These are phyloP conservation scores for Volucella inanis DNA, from an alignment of 2,888 invertebrate species.

Conservation along the genomic window DNA sequence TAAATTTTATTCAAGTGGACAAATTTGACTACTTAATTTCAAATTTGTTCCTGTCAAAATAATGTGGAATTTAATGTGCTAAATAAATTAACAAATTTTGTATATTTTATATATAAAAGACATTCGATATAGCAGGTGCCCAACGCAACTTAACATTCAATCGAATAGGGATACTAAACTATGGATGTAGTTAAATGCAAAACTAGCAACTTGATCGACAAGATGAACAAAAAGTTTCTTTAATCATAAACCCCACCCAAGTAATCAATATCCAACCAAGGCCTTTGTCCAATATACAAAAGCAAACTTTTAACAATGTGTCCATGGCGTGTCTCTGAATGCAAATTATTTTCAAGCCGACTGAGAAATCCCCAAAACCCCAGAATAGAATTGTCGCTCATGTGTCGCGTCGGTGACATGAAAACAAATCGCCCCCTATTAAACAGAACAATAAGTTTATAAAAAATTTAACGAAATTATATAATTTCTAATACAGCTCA, in stretches of 20 bases:
- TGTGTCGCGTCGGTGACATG: slow-evolving; percentile 53
- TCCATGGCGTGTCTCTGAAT: slow-evolving; percentile 55
- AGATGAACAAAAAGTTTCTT: slow-evolving; percentile 5
- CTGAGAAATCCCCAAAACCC: slow-evolving; percentile 8
- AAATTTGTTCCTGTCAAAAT: slow-evolving; percentile 14
- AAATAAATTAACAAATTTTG: slow-evolving; percentile 18
- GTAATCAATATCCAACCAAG: slow-evolving; percentile 39
- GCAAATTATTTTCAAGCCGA: slow-evolving; percentile 23
- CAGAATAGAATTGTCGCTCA: slow-evolving; percentile 57
- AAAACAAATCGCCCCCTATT: slow-evolving; percentile 62
- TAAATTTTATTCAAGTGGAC: neutral
- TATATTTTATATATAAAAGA: neutral
- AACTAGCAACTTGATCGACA: slow-evolving; percentile 12
- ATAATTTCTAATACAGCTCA: slow-evolving; percentile 52
- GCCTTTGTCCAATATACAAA: slow-evolving; percentile 37
- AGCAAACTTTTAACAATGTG: slow-evolving; percentile 47
- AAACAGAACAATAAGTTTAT: slow-evolving; percentile 53
- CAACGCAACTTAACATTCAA: neutral
- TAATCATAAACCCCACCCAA: slow-evolving; percentile 53
- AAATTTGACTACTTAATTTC: too few species aligned
- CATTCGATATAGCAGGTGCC: slow-evolving; percentile 11
- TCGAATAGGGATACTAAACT: neutral
- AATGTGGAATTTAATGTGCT: slow-evolving; percentile 13
- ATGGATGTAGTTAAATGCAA: slow-evolving; percentile 32
- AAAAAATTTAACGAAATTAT: slow-evolving; percentile 64